These are phyloP conservation scores for Pseudobourletiella spinata DNA, from an alignment of 1,140 invertebrate species.

Conservation along the genomic window DNA sequence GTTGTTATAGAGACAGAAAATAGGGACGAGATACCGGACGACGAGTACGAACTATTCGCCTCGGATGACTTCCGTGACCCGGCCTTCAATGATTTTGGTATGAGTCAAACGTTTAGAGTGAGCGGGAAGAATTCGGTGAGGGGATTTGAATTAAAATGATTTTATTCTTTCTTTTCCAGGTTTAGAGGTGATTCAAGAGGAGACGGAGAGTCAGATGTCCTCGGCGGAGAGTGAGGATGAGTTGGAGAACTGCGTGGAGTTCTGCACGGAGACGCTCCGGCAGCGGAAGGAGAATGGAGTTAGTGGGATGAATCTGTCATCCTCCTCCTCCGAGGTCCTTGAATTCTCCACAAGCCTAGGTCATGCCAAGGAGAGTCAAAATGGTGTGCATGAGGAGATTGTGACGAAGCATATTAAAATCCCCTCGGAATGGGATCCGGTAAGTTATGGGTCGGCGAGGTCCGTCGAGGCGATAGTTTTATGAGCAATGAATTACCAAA, in stretches of 20 bases:
- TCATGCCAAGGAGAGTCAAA: not conserved
- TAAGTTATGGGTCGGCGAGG: no score
- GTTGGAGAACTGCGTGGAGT: constrained; percentile 23
- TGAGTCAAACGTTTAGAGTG: no score
- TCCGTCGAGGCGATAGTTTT: no score
- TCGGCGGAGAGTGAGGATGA: constrained; percentile 31
- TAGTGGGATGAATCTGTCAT: not conserved
- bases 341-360: not conserved
- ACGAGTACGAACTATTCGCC: constrained; percentile 12
- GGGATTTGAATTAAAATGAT: not conserved
- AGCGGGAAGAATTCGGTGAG: not conserved
- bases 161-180: constrained; percentile 17
- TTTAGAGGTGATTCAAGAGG: constrained; percentile 35
- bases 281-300: constrained; percentile 9
- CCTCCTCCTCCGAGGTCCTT: not conserved
- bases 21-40: constrained; percentile 2
- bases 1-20: constrained; percentile 5
- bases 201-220: constrained; percentile 36
- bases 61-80: constrained; percentile 22
- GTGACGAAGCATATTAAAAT: constrained; percentile 32
- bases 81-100: constrained; percentile 28
- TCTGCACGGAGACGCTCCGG: constrained; percentile 28
- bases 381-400: constrained; percentile 19
- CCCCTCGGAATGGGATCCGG: constrained; percentile 33
- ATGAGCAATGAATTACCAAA: no score